phyloP scores from a whole-genome alignment of 2,888 invertebrate genomes.

The Kuschelorhynchus macadamiae region DNA sequence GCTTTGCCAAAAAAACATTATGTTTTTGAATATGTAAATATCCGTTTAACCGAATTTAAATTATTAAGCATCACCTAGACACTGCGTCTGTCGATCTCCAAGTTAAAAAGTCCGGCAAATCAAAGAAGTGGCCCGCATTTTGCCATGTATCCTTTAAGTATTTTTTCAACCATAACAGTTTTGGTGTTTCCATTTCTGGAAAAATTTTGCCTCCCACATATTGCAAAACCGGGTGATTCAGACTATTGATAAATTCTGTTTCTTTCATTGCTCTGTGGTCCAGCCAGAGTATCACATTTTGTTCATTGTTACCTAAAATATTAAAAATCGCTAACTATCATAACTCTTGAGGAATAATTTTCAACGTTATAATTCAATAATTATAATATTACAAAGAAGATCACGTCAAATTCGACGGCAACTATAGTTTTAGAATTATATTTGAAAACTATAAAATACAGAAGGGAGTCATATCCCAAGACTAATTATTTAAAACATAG shows the following conservation, averaged over 20 bases:
- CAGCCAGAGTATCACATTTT: conserved; percentile 93
- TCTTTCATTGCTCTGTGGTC: conserved; percentile 89
- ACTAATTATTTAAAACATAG: too few relatives aligned
- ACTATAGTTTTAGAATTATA: too few relatives aligned
- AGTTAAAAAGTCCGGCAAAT: conserved; percentile 93
- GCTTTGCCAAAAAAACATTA: too few relatives aligned
- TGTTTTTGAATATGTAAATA: too few relatives aligned
- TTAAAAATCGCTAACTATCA: too few relatives aligned
- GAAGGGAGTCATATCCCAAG: too few relatives aligned
- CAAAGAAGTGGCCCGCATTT: conserved; percentile 84
- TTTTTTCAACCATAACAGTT: conserved; percentile 92
- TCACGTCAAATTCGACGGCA: too few relatives aligned
- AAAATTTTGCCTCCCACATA: conserved; percentile 94
- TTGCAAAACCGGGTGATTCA: conserved; percentile 81
- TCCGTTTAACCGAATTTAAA: too few relatives aligned
- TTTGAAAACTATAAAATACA: too few relatives aligned
- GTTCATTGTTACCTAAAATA: conserved; percentile 74
- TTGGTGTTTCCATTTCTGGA: conserved; percentile 97
- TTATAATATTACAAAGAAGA: too few relatives aligned
- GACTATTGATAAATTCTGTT: conserved; percentile 84
- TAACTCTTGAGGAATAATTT: too few relatives aligned
- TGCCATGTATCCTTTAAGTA: conserved; percentile 79
- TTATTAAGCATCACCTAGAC: conserved; percentile 76
- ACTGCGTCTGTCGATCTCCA: conserved; percentile 89
- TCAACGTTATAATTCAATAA: too few relatives aligned